Base-by-base conservation (phyloP, 2,888 invertebrate genomes). In the Philhelius pedissequus region DNA sequence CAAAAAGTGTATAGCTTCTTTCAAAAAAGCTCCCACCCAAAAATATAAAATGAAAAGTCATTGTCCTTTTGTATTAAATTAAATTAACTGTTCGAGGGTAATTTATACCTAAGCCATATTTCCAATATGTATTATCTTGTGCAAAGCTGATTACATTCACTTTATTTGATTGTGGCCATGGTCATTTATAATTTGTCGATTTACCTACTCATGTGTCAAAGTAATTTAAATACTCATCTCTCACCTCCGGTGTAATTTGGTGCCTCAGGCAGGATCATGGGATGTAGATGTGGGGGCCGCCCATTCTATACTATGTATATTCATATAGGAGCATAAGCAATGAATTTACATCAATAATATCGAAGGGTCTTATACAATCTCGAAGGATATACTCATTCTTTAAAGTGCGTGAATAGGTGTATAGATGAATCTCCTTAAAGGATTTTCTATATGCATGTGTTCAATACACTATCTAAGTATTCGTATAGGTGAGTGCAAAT, bases 161-260 rank as follows among this genome's bases (percentile, higher is more conserved):
- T 77, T 73, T 69, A 77, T 71, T 86, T 56, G 86, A 81, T 77
- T 86, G 69, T 69, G 76, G 58, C 81, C 6, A 43, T 56, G 81
- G 79, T 84, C 83, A 77, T 82, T 84, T 86, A 83, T 79, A 86
- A 86, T 86, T 86, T 86, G 86, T 86, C 86, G 82, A 86, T 82
- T 80, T 83, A n/a, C n/a, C n/a, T n/a, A 86, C 77, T 86, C 86
- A 86, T 79, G 87, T 87, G 87, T 87, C 81, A 87, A 86, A 84
- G 86, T 80, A 84, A 86, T 86, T 87, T 86, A 81, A 81, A 86
- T 86, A 81, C 71, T 66, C 62, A 76, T 76, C 86, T 80, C 76
- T 77, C 68, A 62, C 71, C 75, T 54, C 60, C 58, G 18, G 15
- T 30, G 52, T 48, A 66, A 56, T 56, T 32, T 64, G 3, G 45